A percentile compares a stretch with the other conserved stretches of the same genome.
These are phyloP conservation scores for Lasius platythorax DNA, from an alignment of 2,888 invertebrate genomes.

Conservation along the genomic window DNA sequence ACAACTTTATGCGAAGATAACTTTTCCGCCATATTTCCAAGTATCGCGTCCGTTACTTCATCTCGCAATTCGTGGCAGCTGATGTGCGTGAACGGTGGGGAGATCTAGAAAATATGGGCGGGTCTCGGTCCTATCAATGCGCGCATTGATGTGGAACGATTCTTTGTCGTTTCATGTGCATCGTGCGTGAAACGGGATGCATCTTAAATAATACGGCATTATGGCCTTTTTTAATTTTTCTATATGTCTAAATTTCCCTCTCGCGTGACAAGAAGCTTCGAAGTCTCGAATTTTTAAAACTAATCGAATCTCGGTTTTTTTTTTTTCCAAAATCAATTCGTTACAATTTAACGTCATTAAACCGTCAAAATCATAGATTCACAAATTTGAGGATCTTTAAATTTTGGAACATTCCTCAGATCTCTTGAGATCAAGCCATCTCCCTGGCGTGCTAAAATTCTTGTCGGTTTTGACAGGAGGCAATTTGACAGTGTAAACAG, in stretches of 20 bases:
- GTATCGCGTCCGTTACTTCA: constrained; percentile 27
- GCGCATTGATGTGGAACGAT: constrained; percentile 42
- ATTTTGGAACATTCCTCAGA: neutral
- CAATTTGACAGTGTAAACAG: constrained; percentile 49
- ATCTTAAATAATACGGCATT: constrained; percentile 23
- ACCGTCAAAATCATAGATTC: neutral
- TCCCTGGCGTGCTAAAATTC: neutral
- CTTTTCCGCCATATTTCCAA: constrained; percentile 8
- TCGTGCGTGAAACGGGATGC: constrained; percentile 32
- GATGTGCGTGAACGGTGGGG: constrained; percentile 2
- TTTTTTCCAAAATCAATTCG: neutral
- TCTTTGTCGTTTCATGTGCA: constrained; percentile 39
- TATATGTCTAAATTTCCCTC: neutral
- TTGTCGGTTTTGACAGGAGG: constrained; percentile 14
- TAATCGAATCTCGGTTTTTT: neutral
- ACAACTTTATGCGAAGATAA: neutral
- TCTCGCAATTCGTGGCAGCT: constrained; percentile 29
- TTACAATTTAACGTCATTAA: neutral
- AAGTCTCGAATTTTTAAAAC: neutral
- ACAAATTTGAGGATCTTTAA: neutral
- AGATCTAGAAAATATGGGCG: constrained; percentile 39
- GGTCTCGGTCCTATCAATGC: constrained; percentile 36
- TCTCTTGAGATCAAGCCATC: neutral
- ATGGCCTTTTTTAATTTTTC: constrained; percentile 6
- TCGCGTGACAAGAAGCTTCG: neutral